A percentile compares a stretch with the other conserved stretches of the same genome.
Evolutionary conservation across 1,140 invertebrate genomes (phyloP).

Genomic region (Periplaneta americana): DNA sequence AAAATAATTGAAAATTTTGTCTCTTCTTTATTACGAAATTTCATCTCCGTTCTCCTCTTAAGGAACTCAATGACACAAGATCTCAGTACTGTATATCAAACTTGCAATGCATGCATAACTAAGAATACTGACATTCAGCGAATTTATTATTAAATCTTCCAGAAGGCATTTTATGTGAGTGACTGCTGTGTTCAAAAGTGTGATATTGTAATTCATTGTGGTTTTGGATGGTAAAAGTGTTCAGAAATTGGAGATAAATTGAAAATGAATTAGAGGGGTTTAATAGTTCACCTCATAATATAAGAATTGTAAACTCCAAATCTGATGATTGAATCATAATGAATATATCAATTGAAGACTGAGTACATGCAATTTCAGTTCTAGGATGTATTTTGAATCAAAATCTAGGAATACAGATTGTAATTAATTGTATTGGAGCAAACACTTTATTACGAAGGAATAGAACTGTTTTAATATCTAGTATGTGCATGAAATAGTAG

Average conservation of each 20-base stretch:
- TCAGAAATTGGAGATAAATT: background rate
- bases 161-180: background rate
- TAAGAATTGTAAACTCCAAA: background rate
- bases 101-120: too few relatives aligned
- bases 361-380: background rate
- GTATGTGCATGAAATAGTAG: background rate
- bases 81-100: background rate
- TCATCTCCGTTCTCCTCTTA: too few relatives aligned
- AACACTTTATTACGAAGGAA: background rate
- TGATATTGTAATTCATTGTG: background rate
- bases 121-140: background rate
- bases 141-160: background rate
- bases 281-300: background rate
- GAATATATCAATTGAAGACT: background rate
- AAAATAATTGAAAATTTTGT: too few relatives aligned
- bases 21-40: too few relatives aligned
- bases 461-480: background rate
- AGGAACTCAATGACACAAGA: background rate
- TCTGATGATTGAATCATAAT: background rate
- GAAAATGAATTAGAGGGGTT: background rate
- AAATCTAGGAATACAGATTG: background rate
- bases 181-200: background rate
- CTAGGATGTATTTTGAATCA: background rate
- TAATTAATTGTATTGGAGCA: background rate
- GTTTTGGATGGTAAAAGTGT: background rate